Evolutionary conservation across 2,888 invertebrate species (phyloP).

Genomic region (Cephus sareptanus): DNA sequence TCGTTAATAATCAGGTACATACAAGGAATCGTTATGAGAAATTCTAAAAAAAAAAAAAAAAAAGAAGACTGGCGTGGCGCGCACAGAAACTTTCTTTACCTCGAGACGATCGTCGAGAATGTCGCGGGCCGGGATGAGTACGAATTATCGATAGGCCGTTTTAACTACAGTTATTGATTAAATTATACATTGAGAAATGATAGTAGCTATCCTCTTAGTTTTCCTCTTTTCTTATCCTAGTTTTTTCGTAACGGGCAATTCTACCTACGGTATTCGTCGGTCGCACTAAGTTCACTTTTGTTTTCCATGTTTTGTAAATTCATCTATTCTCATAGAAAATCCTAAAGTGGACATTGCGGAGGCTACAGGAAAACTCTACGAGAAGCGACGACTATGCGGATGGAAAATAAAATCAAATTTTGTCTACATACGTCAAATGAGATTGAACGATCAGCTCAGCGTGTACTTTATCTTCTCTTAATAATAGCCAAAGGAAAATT

Average conservation of each 20-base stretch:
- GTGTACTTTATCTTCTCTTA: neutral
- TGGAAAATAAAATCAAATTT: neutral
- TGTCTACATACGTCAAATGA: neutral
- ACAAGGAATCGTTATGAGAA: constrained; percentile 30
- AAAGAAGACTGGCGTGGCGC: neutral
- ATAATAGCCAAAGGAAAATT: neutral
- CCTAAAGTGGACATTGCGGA: too few species aligned
- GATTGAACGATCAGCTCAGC: neutral
- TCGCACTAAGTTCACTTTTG: neutral
- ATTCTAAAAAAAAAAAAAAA: neutral
- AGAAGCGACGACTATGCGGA: neutral
- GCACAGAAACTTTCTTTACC: neutral
- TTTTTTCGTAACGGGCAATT: neutral
- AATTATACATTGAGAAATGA: neutral
- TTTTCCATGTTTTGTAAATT: neutral
- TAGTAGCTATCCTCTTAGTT: neutral
- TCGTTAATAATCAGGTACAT: constrained; percentile 24
- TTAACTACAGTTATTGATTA: constrained; percentile 36
- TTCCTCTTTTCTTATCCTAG: too few species aligned
- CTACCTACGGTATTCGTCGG: too few species aligned
- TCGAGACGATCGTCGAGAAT: neutral
- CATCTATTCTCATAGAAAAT: too few species aligned
- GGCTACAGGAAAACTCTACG: neutral
- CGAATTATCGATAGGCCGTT: constrained; percentile 44
- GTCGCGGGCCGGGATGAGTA: constrained; percentile 15